Conservation (phyloP, 1,140 invertebrate genomes). For the Leptinotarsa undecemlineata region DNA sequence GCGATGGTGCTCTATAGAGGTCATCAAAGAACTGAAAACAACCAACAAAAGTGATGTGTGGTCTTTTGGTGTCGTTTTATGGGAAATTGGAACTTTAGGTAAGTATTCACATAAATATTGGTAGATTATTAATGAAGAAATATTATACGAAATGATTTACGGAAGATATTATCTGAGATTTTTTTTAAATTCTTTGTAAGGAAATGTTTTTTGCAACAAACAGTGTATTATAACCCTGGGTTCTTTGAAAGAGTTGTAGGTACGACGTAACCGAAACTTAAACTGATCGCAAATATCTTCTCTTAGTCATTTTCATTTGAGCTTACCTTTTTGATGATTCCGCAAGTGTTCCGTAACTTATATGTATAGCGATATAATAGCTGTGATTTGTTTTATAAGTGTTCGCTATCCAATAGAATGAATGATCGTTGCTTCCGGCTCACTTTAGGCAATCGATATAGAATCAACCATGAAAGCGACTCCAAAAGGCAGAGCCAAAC, state of each 20-base stretch:
- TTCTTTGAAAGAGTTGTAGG: too few relatives aligned
- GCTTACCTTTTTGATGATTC: too few relatives aligned
- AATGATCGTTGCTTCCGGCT: too few relatives aligned
- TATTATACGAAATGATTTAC: constrained; percentile 13
- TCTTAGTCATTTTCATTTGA: neutral
- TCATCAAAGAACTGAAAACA: constrained; percentile 70
- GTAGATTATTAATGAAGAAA: too few relatives aligned
- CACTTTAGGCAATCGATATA: too few relatives aligned
- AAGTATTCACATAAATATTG: constrained; percentile 30
- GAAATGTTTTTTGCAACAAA: neutral
- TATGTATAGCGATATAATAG: too few relatives aligned
- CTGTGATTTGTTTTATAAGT: too few relatives aligned
- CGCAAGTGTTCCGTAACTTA: too few relatives aligned
- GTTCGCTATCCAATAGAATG: too few relatives aligned
- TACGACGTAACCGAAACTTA: neutral
- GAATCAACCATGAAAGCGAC: too few relatives aligned
- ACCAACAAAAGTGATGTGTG: constrained; percentile 79
- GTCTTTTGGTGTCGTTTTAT: constrained; percentile 78
- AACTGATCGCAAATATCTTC: neutral
- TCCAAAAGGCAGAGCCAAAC: too few relatives aligned
- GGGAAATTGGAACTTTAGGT: constrained; percentile 85
- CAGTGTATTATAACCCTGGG: too few relatives aligned
- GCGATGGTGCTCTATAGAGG: constrained; percentile 79
- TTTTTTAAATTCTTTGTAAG: neutral
- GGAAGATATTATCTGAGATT: neutral